phyloP scores from a whole-genome alignment of 2,797 vertebrate species.

The Gambelia wislizenii region DNA sequence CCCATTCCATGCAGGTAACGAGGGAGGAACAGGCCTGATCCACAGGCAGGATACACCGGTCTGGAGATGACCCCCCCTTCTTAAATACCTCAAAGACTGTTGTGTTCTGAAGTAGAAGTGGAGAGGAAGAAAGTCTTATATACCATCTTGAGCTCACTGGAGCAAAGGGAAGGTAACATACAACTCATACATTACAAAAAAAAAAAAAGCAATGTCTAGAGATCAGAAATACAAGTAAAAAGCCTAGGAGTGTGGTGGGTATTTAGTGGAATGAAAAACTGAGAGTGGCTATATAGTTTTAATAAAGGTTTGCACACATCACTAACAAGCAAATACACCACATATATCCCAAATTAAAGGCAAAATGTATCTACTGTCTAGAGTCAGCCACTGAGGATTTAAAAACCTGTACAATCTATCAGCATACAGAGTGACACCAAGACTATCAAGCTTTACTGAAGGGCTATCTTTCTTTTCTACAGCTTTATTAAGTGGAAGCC shows the following conservation, averaged over 20 bases:
- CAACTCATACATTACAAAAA: not conserved
- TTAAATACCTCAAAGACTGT: no score
- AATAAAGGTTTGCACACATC: not conserved
- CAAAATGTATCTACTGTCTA: not conserved
- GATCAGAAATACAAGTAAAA: not conserved
- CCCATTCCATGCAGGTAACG: no score
- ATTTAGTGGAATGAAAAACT: no score
- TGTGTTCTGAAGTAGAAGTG: not conserved
- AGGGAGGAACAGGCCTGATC: no score
- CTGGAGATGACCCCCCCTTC: no score
- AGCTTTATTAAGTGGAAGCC: slow-evolving; percentile 8
- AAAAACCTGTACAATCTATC: slow-evolving; percentile 1
- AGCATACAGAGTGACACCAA: not conserved
- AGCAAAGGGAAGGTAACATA: not conserved
- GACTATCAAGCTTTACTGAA: not conserved
- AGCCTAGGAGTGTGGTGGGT: no score
- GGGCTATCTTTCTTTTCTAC: slow-evolving; percentile 1
- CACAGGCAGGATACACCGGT: no score
- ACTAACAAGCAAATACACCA: not conserved
- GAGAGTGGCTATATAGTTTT: not conserved
- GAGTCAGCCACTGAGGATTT: not conserved
- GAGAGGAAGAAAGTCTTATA: not conserved
- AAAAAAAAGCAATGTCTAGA: not conserved
- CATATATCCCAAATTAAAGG: not conserved
- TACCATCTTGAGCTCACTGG: not conserved